Evolutionary conservation across 2,888 invertebrate species (phyloP).

Genomic region (Smittia aterrima): DNA sequence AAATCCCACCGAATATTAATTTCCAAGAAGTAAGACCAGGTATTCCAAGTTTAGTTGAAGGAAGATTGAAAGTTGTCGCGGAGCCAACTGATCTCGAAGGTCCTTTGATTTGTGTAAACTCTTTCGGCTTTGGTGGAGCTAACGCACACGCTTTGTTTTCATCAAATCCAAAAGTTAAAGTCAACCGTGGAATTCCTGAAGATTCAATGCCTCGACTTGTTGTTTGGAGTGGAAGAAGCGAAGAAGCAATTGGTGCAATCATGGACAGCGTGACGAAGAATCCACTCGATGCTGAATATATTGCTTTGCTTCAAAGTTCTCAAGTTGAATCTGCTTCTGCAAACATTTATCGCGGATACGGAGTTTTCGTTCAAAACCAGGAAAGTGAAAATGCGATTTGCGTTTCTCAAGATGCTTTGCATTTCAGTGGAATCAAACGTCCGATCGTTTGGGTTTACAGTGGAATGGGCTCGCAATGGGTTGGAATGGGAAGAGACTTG

Average conservation of each 20-base stretch:
- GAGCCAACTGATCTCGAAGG: slow-evolving; percentile 56
- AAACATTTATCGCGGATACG: slow-evolving; percentile 75
- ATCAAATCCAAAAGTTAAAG: slow-evolving; percentile 47
- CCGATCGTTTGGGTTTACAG: slow-evolving; percentile 89
- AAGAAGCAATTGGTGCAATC: slow-evolving; percentile 67
- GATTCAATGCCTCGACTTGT: slow-evolving; percentile 72
- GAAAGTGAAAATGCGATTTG: slow-evolving; percentile 45
- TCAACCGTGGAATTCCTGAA: slow-evolving; percentile 60
- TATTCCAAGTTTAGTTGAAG: slow-evolving; percentile 56
- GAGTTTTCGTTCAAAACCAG: slow-evolving; percentile 53
- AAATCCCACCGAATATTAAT: slow-evolving; percentile 71
- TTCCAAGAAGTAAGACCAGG: slow-evolving; percentile 60
- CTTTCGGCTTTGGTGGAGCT: slow-evolving; percentile 91
- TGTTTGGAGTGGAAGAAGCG: slow-evolving; percentile 74
- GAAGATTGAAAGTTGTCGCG: slow-evolving; percentile 59
- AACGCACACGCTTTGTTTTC: slow-evolving; percentile 60
- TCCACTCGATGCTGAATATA: slow-evolving; percentile 62
- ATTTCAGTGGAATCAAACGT: slow-evolving; percentile 62
- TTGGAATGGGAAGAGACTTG: slow-evolving; percentile 75
- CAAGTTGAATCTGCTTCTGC: slow-evolving; percentile 60
- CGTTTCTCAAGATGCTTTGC: slow-evolving; percentile 57
- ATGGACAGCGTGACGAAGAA: slow-evolving; percentile 63
- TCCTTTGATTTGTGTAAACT: slow-evolving; percentile 73
- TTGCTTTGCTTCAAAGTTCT: slow-evolving; percentile 61
- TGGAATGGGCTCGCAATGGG: slow-evolving; percentile 89